Percentiles rank a stretch among this genome's conserved stretches.
phyloP scores from a whole-genome alignment of 2,797 vertebrate genomes.

The Onychomys arenicola region DNA sequence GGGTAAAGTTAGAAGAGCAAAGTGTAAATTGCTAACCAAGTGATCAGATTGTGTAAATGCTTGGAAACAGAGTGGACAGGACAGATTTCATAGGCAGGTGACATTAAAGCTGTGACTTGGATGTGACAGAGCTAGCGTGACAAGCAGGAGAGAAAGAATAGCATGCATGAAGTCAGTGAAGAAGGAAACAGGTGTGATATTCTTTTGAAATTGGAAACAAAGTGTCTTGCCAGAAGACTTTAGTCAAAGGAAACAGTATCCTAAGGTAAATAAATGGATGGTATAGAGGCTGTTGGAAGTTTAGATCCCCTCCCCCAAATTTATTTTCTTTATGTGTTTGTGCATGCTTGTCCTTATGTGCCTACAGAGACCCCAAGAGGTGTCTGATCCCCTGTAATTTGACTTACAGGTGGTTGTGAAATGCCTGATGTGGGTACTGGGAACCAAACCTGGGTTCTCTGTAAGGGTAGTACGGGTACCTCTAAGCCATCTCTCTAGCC shows the following conservation, averaged over 20 bases:
- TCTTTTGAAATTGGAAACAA: slow-evolving; percentile 31
- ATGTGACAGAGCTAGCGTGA: not conserved
- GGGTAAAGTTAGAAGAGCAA: not conserved
- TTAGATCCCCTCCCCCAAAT: not conserved
- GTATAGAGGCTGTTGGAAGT: not conserved
- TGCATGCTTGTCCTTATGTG: not conserved
- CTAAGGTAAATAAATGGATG: not conserved
- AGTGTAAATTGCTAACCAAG: not conserved
- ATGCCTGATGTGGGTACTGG: not conserved
- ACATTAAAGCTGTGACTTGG: not conserved
- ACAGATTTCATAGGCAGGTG: not conserved
- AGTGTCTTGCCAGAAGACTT: slow-evolving; percentile 14
- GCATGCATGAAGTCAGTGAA: not conserved
- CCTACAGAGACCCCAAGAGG: not conserved
- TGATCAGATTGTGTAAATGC: not conserved
- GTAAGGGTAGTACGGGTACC: not conserved
- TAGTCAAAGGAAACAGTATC: slow-evolving; percentile 2
- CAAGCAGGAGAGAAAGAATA: not conserved
- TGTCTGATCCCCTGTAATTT: not conserved
- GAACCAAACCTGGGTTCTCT: not conserved
- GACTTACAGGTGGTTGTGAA: not conserved
- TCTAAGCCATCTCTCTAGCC: not conserved
- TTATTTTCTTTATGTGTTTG: not conserved
- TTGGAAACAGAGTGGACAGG: not conserved
- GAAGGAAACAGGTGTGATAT: not conserved